A percentile compares a stretch with the other conserved stretches of the same genome.
Evolutionary conservation across 2,888 invertebrate genomes (phyloP).

Genomic region (Dryocosmus kuriphilus): DNA sequence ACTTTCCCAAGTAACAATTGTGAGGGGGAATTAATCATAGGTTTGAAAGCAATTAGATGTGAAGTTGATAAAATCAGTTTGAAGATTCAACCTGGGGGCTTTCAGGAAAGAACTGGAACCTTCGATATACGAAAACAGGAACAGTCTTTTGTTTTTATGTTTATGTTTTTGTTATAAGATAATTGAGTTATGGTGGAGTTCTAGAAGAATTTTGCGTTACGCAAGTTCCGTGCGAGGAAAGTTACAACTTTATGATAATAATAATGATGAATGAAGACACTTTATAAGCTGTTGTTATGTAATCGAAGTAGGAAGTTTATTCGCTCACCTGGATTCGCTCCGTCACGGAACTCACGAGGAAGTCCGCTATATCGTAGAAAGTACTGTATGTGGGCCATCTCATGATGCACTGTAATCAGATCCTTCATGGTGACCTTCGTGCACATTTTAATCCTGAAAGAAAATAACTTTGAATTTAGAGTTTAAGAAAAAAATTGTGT

Average conservation of each 20-base stretch:
- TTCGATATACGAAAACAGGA: neutral
- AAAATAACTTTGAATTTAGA: neutral
- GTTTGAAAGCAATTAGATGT: neutral
- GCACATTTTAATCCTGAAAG: constrained; percentile 91
- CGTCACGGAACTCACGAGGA: constrained; percentile 92
- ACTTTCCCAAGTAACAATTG: neutral
- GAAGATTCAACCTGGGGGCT: neutral
- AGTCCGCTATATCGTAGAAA: constrained; percentile 90
- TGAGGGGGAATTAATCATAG: neutral
- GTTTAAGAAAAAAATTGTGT: too few relatives aligned
- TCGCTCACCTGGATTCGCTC: constrained; percentile 91
- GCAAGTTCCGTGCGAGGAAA: constrained; percentile 18
- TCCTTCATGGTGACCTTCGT: constrained; percentile 92
- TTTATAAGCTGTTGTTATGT: constrained; percentile 35
- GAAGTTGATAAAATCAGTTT: neutral
- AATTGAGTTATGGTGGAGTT: neutral
- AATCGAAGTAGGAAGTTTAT: constrained; percentile 41
- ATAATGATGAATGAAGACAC: constrained; percentile 28
- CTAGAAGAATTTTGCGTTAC: constrained; percentile 7
- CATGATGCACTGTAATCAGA: constrained; percentile 92
- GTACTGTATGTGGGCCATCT: constrained; percentile 95
- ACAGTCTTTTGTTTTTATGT: neutral
- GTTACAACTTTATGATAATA: constrained; percentile 21
- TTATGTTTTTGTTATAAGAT: neutral
- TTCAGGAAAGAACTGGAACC: neutral